Evolutionary conservation across 2,113 vertebrate species (phyloP).

Genomic region (Mungos mungo): DNA sequence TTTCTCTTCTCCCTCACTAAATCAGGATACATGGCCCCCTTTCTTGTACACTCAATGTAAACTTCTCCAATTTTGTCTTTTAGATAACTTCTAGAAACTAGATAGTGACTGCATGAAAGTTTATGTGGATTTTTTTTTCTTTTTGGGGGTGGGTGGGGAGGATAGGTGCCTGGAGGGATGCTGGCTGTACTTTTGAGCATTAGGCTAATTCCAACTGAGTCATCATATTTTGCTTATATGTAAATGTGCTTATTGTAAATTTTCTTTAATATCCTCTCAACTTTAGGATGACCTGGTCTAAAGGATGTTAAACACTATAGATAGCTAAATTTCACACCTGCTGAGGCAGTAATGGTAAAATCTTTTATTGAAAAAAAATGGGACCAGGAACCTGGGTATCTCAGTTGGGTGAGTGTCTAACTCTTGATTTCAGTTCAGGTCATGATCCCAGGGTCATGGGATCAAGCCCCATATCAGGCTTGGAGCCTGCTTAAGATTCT

Average conservation of each 20-base stretch:
- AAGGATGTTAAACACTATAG: background rate
- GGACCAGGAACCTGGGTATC: no score
- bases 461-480: no score
- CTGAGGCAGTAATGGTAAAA: background rate
- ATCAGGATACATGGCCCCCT: background rate
- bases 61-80: conserved; percentile 1
- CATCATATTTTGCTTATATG: background rate
- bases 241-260: background rate
- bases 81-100: conserved; percentile 38
- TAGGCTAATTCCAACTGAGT: background rate
- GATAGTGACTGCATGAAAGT: background rate
- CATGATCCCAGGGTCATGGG: no score
- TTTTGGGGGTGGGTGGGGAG: no score
- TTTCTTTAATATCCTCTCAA: conserved; percentile 7
- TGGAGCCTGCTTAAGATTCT: no score
- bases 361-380: background rate
- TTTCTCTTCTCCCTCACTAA: conserved; percentile 16
- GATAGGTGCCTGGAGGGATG: background rate
- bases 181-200: background rate
- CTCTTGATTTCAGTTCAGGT: no score
- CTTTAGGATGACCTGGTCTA: background rate
- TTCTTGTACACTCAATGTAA: background rate
- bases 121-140: background rate
- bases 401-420: no score
- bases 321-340: background rate